These are phyloP conservation scores for Macquaria ambigua DNA, from an alignment of 2,113 vertebrate species.

Conservation along the genomic window DNA sequence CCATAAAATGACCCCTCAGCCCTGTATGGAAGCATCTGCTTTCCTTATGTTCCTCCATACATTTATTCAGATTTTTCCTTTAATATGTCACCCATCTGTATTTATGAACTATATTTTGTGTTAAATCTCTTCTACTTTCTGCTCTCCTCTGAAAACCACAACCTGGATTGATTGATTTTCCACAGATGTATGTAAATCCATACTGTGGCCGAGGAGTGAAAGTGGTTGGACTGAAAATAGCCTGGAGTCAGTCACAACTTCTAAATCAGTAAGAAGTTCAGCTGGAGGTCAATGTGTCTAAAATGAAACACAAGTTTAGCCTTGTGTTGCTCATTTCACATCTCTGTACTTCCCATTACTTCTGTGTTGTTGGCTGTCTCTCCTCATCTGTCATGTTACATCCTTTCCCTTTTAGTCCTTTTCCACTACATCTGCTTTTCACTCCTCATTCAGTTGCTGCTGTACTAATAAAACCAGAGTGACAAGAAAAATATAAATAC, in stretches of 20 bases:
- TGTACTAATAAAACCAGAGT: slow-evolving; percentile 21
- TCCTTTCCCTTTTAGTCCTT: slow-evolving; percentile 9
- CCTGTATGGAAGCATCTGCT: background rate
- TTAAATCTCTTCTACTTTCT: background rate
- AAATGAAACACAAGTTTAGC: slow-evolving; percentile 48
- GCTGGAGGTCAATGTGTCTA: slow-evolving; percentile 49
- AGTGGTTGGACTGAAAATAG: slow-evolving; percentile 36
- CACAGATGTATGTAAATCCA: slow-evolving; percentile 28
- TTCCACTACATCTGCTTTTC: background rate
- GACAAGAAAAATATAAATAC: slow-evolving; percentile 15
- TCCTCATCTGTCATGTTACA: slow-evolving; percentile 32
- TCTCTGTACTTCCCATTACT: slow-evolving; percentile 27
- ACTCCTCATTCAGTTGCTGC: background rate
- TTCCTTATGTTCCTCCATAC: background rate
- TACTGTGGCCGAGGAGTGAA: background rate
- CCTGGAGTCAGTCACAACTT: slow-evolving; percentile 20
- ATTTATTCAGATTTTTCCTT: no score
- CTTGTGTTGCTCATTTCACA: slow-evolving; percentile 40
- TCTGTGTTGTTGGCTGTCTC: slow-evolving; percentile 30
- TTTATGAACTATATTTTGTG: background rate
- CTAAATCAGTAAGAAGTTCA: slow-evolving; percentile 39
- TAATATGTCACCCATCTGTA: background rate
- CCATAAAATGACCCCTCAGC: background rate
- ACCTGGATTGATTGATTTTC: slow-evolving; percentile 10
- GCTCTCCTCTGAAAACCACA: background rate